Evolutionary conservation across 2,888 invertebrate species (phyloP).

Genomic region (Allolobophora icterica): DNA sequence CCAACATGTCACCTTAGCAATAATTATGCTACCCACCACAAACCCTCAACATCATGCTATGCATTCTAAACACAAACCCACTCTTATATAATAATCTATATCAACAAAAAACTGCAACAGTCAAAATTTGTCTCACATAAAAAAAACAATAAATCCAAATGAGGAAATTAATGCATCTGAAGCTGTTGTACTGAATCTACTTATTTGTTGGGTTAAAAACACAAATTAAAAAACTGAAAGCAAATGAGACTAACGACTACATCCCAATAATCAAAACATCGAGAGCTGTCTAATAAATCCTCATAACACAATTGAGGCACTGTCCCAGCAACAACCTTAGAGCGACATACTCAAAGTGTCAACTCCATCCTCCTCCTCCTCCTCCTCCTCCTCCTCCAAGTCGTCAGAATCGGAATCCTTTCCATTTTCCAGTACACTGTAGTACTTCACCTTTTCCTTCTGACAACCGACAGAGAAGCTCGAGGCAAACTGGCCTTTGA

Average conservation of each 20-base stretch:
- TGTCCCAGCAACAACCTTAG: background rate
- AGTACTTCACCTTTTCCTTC: background rate
- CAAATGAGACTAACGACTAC: background rate
- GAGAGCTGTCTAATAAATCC: background rate
- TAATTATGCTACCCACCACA: background rate
- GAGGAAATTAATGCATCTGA: background rate
- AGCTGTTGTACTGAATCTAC: background rate
- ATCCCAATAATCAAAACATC: background rate
- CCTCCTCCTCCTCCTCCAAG: background rate
- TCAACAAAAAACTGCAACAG: background rate
- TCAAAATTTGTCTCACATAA: background rate
- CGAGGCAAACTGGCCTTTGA: background rate
- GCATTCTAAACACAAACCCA: background rate
- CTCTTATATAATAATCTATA: background rate
- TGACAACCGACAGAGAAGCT: background rate
- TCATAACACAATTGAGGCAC: background rate
- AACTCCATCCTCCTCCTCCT: background rate
- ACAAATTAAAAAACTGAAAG: background rate
- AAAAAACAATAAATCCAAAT: background rate
- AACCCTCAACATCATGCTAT: background rate
- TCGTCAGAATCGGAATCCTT: background rate
- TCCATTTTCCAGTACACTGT: background rate
- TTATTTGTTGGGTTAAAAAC: background rate
- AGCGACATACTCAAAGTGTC: slow-evolving; percentile 6
- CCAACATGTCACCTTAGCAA: background rate